Evolutionary conservation across 1,140 invertebrate species (phyloP), one percentile per base, ranked within the genome.

Genomic region (Nephila pilipes): DNA sequence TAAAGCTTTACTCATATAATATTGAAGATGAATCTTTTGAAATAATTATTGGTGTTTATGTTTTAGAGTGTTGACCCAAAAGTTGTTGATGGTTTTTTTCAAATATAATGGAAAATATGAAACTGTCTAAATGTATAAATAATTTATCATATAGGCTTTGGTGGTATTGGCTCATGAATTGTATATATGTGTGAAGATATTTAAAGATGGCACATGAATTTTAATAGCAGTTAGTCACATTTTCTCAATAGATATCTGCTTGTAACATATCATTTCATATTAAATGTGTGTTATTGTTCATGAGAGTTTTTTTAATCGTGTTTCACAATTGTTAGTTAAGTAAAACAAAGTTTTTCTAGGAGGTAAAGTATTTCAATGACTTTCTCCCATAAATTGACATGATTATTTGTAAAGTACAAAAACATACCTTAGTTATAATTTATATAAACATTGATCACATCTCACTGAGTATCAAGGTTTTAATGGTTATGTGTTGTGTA

Each of bases 211-310:
- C 89, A 91, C 89, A 91, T 81, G 32, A 91, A 83, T 91, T 91
- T 91, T 91, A 91, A 81, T 91, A 91, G 80, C 32, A 83, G 57
- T 81, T 91, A 57, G 63, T 81, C 80, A 91, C 89, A 91, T 83
- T 63, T 91, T 25, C 29, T 29, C 36, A 20, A 83, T 91, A 83
- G 57, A 83, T 54, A 38, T 91, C 79, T 91, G 88, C 89, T 91
- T 91, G 89, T 91, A 83, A 91, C 89, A 91, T 91, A 91, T 91
- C 89, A 91, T 91, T 83, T 91, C 80, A 81, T 60, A 91, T 38
- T 91, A 91, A 91, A 91, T 90, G 80, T 91, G 89, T 91, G 69
- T 75, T 75, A 75, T 75, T 75, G 69, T 75, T 75, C 29, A 18
- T 75, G 29, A 3, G 69, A 29, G 69, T 75, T 25, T 29, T 25